Evolutionary conservation across 2,888 invertebrate species (phyloP), one percentile per base, ranked within the genome.

Genomic region (Andrena fulva): DNA sequence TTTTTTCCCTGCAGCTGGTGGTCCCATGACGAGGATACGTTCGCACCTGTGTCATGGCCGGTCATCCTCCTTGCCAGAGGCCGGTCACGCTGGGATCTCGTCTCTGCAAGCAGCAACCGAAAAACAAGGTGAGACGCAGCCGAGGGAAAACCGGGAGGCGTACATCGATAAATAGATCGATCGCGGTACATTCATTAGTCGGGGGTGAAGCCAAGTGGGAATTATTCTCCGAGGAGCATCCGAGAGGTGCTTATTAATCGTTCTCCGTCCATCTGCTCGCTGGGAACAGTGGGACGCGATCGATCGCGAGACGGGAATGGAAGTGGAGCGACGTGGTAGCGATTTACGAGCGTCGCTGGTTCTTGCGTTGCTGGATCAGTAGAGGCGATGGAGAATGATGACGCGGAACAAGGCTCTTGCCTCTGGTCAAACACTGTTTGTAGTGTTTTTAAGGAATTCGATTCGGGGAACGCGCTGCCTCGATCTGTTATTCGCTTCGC

Each of bases 41-140:
- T 64, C 5, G 10, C 62, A 79, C 59, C 67, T 66, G 78, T 59
- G 60, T 66, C 74, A 67, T 1, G 73, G 56, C 20, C 73, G 59
- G 59, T 59, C 31, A 33, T 33, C 54, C 31, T 33, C 4, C 20
- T 20, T 10, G 56, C 56, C 24, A 27, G 24, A 24, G 7, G 56
- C 56, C 24, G 27, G 56, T 2, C 20, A 2, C 52, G 52, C 8
- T 35, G 4, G 6, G 54, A 3, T 56, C 56, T 8, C 1, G 56
- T 24, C 42, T 42, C 27, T 4, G 35, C 56, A 12, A 60, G 8
- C 31, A n/a, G 20, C 8, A 33, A 7, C 7, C 20, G 29, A 42
- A 69, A 69, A 69, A 42, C 35, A 59, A n/a, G 10, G 6, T 0
- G 27, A 42, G 1, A 42, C 35, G 10, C 16, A 16, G 35, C 20